phyloP scores from a whole-genome alignment of 2,113 vertebrate species.

The Arvicanthis niloticus region DNA sequence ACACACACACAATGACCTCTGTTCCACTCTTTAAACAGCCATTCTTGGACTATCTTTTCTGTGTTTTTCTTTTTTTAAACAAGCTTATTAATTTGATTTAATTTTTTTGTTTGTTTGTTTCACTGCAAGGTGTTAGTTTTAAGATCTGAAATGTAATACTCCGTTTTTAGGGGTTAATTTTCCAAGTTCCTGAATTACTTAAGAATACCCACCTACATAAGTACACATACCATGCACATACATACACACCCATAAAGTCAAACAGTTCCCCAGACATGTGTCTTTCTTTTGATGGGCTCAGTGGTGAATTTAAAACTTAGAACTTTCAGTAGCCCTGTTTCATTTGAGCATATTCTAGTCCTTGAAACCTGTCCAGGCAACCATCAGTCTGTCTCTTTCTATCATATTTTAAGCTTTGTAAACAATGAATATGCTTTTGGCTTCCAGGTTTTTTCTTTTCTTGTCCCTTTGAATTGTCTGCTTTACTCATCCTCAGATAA shows the following conservation, averaged over 20 bases:
- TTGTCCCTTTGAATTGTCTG: not conserved
- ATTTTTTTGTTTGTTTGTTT: conserved; percentile 16
- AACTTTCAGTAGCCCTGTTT: conserved; percentile 8
- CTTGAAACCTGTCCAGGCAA: not conserved
- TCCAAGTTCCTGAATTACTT: conserved; percentile 35
- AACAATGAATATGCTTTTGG: not conserved
- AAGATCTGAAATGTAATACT: not conserved
- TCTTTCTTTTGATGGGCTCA: not conserved
- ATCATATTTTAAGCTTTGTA: conserved; percentile 24
- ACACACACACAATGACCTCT: not conserved
- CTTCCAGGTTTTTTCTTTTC: not conserved
- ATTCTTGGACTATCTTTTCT: not conserved
- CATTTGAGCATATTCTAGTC: not conserved
- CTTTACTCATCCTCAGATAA: conserved; percentile 23
- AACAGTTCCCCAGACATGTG: not conserved
- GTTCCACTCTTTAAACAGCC: not conserved
- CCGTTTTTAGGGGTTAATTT: conserved; percentile 29
- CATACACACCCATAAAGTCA: not conserved
- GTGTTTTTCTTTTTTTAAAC: not conserved
- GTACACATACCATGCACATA: not conserved
- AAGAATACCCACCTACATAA: not conserved
- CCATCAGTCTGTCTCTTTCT: not conserved
- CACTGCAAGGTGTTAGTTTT: not conserved
- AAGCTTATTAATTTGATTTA: not conserved
- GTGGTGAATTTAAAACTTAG: not conserved